Evolutionary conservation across 2,113 vertebrate genomes (phyloP).

Genomic region (Erinaceus europaeus): DNA sequence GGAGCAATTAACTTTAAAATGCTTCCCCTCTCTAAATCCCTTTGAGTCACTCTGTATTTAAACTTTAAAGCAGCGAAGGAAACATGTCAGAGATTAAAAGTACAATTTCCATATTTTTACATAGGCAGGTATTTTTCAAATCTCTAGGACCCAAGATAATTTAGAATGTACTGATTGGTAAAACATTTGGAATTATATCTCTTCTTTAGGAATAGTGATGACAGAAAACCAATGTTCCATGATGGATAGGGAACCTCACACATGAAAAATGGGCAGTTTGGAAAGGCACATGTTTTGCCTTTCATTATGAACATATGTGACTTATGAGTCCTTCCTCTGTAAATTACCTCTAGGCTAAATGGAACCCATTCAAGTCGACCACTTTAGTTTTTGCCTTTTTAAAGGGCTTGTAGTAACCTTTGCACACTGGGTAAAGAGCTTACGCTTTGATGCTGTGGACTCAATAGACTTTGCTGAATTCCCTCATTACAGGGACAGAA

Average conservation of each 20-base stretch:
- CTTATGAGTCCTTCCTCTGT: neutral
- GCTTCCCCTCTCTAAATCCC: conserved; percentile 38
- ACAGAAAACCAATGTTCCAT: neutral
- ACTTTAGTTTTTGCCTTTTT: neutral
- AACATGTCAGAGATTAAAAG: conserved; percentile 27
- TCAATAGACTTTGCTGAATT: neutral
- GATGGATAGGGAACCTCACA: neutral
- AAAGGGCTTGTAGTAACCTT: neutral
- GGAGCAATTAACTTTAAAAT: conserved; percentile 53
- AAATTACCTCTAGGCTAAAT: neutral
- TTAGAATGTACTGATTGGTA: conserved; percentile 10
- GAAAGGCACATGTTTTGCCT: neutral
- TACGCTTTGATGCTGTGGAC: neutral
- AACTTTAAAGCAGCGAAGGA: conserved; percentile 54
- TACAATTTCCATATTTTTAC: conserved; percentile 49
- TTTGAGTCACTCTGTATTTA: conserved; percentile 32
- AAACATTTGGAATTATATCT: neutral
- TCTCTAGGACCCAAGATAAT: neutral
- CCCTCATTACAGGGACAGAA: neutral
- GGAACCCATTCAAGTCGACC: neutral
- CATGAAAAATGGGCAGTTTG: neutral
- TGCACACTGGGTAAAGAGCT: neutral
- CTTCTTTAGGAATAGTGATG: neutral
- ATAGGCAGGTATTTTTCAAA: conserved; percentile 38
- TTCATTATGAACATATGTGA: neutral